Conservation (phyloP, 2,888 invertebrate species). For the Macrophya alboannulata region DNA sequence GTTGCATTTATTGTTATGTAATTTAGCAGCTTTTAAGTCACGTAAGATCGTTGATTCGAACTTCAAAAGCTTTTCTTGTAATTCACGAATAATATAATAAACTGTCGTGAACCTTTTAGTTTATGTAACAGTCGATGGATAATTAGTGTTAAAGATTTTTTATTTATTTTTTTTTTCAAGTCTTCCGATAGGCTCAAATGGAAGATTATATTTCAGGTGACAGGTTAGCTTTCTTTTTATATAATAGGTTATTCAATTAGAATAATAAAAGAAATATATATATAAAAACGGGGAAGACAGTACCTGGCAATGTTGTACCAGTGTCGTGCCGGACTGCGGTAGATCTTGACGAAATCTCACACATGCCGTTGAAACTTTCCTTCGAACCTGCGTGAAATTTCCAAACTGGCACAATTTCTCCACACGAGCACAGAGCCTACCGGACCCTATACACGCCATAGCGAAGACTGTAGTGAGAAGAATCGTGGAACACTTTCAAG, state of each 20-base stretch:
- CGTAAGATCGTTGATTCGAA: slow-evolving; percentile 7
- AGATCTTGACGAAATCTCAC: slow-evolving; percentile 86
- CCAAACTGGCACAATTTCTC: slow-evolving; percentile 92
- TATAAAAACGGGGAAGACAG: slow-evolving; percentile 24
- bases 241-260: slow-evolving; percentile 12
- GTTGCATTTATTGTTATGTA: slow-evolving; percentile 18
- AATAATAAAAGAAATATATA: background rate
- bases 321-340: slow-evolving; percentile 78
- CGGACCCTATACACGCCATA: slow-evolving; percentile 93
- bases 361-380: slow-evolving; percentile 86
- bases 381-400: slow-evolving; percentile 83
- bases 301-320: slow-evolving; percentile 78
- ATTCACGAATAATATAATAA: background rate
- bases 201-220: background rate
- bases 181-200: background rate
- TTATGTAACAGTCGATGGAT: slow-evolving; percentile 13
- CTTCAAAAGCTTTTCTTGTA: background rate
- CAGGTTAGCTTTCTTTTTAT: slow-evolving; percentile 25
- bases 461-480: slow-evolving; percentile 88
- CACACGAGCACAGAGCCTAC: slow-evolving; percentile 91
- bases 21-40: background rate
- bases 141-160: background rate
- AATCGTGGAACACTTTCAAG: slow-evolving; percentile 76
- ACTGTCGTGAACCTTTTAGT: background rate
- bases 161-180: background rate